Conservation (phyloP, 2,113 vertebrate genomes). For the Eudyptes chrysolophus region DNA sequence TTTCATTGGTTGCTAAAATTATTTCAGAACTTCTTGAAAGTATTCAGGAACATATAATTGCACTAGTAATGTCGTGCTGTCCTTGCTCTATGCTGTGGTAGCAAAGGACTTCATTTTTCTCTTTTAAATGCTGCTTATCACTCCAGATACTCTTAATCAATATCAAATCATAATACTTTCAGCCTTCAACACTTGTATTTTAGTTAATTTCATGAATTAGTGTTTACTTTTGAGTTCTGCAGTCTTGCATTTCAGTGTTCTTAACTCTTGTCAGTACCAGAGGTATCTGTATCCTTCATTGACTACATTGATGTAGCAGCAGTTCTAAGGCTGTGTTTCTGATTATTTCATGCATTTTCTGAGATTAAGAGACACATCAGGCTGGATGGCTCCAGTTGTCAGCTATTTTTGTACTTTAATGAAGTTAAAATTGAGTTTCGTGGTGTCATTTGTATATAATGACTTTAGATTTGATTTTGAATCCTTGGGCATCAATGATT, state of each 20-base stretch:
- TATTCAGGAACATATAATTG: background rate
- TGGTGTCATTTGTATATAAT: background rate
- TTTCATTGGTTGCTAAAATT: background rate
- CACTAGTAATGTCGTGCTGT: background rate
- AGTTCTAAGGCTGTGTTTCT: background rate
- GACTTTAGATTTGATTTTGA: background rate
- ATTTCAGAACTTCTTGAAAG: background rate
- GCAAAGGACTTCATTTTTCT: background rate
- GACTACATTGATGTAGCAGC: background rate
- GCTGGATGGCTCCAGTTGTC: background rate
- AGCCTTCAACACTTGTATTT: background rate
- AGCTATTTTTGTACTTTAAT: background rate
- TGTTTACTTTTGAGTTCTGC: background rate
- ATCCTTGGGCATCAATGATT: background rate
- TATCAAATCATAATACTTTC: background rate
- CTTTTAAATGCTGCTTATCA: background rate
- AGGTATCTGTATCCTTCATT: background rate
- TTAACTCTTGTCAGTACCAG: background rate
- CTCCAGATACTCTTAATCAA: background rate
- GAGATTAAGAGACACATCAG: background rate
- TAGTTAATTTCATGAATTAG: background rate
- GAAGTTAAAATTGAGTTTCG: background rate
- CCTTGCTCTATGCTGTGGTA: background rate
- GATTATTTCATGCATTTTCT: background rate
- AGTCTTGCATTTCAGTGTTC: background rate